These are phyloP conservation scores for Acromyrmex charruanus DNA, from an alignment of 1,140 invertebrate genomes.

Conservation along the genomic window DNA sequence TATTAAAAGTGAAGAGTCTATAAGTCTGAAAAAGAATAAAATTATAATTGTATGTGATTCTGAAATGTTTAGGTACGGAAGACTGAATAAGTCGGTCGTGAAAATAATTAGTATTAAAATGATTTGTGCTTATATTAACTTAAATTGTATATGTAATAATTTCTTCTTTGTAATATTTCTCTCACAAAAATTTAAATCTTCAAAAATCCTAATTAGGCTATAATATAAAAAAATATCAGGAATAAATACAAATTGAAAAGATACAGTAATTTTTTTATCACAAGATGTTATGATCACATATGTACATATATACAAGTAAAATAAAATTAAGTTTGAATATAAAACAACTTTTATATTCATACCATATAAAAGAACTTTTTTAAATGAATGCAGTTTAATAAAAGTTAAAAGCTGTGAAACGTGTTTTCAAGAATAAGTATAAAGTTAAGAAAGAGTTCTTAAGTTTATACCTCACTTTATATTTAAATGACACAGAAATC, in stretches of 20 bases:
- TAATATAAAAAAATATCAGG: background rate
- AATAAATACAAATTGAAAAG: background rate
- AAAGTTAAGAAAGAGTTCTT: background rate
- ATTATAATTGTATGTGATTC: background rate
- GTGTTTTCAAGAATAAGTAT: background rate
- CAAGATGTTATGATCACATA: background rate
- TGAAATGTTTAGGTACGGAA: background rate
- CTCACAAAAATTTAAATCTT: background rate
- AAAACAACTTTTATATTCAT: background rate
- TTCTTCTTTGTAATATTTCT: background rate
- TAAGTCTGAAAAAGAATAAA: background rate
- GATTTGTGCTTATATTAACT: background rate
- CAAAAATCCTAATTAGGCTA: background rate
- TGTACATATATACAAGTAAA: background rate
- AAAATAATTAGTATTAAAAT: conserved; percentile 1
- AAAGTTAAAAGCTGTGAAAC: background rate
- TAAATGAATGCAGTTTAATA: background rate
- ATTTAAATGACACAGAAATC: background rate
- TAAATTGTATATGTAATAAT: background rate
- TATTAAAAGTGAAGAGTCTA: conserved; percentile 11
- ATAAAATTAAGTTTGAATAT: background rate
- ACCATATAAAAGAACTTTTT: conserved; percentile 2
- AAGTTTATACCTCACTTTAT: background rate
- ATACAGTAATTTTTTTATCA: background rate
- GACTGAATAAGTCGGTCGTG: background rate